Evolutionary conservation across 2,113 vertebrate genomes (phyloP), one percentile per base, ranked within the genome.

Genomic region (Gymnorhina tibicen): DNA sequence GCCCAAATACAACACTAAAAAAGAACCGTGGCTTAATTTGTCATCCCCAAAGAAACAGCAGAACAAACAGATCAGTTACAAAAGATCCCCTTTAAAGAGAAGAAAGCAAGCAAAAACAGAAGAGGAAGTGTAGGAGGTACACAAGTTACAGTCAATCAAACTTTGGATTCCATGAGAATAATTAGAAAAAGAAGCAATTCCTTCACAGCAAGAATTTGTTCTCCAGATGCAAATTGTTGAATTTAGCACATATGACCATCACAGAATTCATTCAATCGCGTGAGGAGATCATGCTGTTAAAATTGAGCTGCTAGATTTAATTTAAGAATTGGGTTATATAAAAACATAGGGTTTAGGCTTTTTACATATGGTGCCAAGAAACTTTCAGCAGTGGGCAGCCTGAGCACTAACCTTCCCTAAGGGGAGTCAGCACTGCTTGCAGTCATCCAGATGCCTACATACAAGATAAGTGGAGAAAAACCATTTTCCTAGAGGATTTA

Each of bases 111-210:
- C 1, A 10, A 94, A 96, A 72, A 67, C 46, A 93, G 70, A 90
- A 83, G 63, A 95, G 68, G 52, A 96, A 95, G 76, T 80, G 87
- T 88, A 68, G 72, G 91, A 95, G 82, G 85, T 93, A 44, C 4
- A 7, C 85, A 86, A 41, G 64, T 92, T 94, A 89, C 35, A 89
- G 93, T 92, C 95, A 95, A 91, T 87, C 94, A 96, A 88, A 92
- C 64, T 84, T 80, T 53, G 59, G 68, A 94, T 78, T 95, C 85
- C 53, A 35, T 9, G 26, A 89, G 52, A 93, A 85, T 78, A 94
- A 96, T 79, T 82, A 74, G 83, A 84, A 89, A 95, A 86, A 93
- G 64, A 72, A 94, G 91, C 39, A 93, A 86, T 85, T 87, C 73
- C 64, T 93, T 94, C 92, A 92, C 73, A 96, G 90, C 26, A 30